These are phyloP conservation scores for Dryoscopus gambensis DNA, from an alignment of 2,113 vertebrate genomes.

Conservation along the genomic window DNA sequence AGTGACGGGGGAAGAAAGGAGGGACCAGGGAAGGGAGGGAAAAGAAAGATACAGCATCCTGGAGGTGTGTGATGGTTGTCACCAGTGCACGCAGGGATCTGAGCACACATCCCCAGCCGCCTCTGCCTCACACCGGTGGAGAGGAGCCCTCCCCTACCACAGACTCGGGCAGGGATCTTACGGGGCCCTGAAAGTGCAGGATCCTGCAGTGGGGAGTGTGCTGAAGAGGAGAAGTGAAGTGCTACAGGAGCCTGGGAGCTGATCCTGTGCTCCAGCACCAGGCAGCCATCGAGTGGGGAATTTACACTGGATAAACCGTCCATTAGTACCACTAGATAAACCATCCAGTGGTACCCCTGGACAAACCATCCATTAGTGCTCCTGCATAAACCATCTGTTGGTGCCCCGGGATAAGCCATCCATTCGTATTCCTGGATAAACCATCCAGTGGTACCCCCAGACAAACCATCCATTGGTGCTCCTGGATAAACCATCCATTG, in stretches of 20 bases:
- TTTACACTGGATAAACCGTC: background rate
- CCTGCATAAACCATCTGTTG: background rate
- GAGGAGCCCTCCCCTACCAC: background rate
- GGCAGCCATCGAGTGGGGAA: background rate
- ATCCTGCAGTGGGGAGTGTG: background rate
- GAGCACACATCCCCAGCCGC: accelerated
- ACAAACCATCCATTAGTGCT: background rate
- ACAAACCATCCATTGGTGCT: background rate
- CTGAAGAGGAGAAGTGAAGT: background rate
- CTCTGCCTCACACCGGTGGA: background rate
- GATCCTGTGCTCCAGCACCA: background rate
- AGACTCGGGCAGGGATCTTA: background rate
- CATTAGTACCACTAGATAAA: background rate
- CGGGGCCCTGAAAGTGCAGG: background rate
- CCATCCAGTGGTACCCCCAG: background rate
- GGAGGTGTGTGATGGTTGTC: background rate
- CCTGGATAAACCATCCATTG: background rate
- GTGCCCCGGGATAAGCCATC: background rate
- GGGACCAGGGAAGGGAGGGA: background rate
- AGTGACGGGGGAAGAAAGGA: background rate
- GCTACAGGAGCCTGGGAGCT: background rate
- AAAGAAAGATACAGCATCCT: background rate
- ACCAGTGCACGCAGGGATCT: background rate
- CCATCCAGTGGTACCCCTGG: background rate
- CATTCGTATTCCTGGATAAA: background rate